phyloP scores from a whole-genome alignment of 2,797 vertebrate genomes.

The Sus cebifrons region DNA sequence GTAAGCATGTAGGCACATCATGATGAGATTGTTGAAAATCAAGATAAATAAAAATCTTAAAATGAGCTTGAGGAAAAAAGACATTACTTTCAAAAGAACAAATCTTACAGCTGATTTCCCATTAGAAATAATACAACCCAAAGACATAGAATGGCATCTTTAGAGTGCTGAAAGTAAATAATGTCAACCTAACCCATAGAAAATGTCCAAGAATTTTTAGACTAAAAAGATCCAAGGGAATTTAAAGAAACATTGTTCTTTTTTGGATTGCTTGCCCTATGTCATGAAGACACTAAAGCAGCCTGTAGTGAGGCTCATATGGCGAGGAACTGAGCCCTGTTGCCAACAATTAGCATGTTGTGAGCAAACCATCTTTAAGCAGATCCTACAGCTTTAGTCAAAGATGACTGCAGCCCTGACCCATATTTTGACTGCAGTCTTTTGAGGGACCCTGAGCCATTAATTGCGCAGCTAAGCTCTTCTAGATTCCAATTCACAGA shows the following conservation, averaged over 20 bases:
- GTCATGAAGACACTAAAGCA: neutral
- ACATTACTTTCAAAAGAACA: slow-evolving; percentile 1
- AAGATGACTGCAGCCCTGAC: neutral
- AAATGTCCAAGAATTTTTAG: neutral
- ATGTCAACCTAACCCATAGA: neutral
- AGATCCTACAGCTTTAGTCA: neutral
- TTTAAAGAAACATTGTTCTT: neutral
- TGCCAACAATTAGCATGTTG: neutral
- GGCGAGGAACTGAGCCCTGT: neutral
- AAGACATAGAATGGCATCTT: neutral
- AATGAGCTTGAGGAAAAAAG: neutral
- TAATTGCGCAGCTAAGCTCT: neutral
- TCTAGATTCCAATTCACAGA: neutral
- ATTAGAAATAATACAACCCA: neutral
- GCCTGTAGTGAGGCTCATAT: neutral
- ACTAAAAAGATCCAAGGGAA: neutral
- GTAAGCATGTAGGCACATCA: neutral
- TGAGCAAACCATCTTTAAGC: neutral
- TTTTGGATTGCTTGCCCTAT: neutral
- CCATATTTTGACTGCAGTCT: neutral
- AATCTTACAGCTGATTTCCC: neutral
- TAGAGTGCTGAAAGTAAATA: slow-evolving; percentile 10
- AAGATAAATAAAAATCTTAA: slow-evolving; percentile 21
- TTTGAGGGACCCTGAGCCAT: neutral
- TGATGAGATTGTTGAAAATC: slow-evolving; percentile 11